phyloP scores from a whole-genome alignment of 2,888 invertebrate genomes.

The Sympetrum striolatum region DNA sequence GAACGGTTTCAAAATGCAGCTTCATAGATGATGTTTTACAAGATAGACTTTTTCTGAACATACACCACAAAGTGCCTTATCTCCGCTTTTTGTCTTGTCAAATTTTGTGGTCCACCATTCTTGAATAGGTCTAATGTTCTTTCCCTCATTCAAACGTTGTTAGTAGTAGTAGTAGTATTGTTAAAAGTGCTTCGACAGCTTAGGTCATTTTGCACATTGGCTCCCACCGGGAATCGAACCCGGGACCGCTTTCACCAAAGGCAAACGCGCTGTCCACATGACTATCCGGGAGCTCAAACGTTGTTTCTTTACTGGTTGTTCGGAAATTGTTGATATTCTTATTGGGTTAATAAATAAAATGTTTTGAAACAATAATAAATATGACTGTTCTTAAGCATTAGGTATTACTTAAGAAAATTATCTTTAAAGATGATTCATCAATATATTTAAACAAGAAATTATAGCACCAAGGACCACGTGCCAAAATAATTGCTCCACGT shows the following conservation, averaged over 20 bases:
- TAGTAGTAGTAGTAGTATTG: no score
- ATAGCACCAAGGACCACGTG: no score
- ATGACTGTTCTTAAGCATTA: background rate
- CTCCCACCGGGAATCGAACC: no score
- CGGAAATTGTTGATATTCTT: background rate
- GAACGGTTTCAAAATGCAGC: background rate
- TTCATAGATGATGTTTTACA: background rate
- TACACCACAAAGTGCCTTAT: background rate
- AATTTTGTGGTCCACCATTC: background rate
- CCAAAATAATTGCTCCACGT: no score
- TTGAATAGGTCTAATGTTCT: background rate
- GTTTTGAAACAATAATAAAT: background rate
- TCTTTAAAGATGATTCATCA: background rate
- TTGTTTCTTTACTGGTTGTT: background rate
- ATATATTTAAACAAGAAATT: background rate
- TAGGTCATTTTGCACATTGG: no score
- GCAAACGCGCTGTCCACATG: no score
- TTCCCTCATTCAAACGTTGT: background rate
- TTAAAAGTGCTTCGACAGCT: no score
- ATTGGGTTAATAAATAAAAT: background rate
- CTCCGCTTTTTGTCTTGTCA: background rate
- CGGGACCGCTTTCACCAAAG: no score
- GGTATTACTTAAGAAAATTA: background rate
- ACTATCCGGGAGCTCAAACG: no score
- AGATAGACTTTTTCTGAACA: background rate